Evolutionary conservation across 1,140 invertebrate species (phyloP).

Genomic region (Drosophila quadrilineata): DNA sequence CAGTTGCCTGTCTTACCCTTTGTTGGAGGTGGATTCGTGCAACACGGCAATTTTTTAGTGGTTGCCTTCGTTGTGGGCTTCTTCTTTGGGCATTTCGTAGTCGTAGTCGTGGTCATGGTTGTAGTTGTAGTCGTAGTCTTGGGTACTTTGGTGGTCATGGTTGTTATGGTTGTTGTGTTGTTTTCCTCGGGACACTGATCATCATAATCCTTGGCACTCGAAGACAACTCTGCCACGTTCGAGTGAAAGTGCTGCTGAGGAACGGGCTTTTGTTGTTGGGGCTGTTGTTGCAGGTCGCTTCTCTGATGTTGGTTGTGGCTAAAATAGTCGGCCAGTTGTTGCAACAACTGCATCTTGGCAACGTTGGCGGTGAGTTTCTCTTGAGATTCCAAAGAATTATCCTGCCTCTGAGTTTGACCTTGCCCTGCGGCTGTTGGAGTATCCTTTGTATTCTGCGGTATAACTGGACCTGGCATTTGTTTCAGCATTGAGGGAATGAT

Average conservation of each 20-base stretch:
- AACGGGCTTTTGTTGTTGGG: not conserved
- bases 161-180: not conserved
- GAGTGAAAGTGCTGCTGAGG: not conserved
- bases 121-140: not conserved
- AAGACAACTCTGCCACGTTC: not conserved
- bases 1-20: not conserved
- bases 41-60: slow-evolving; percentile 33
- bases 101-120: not conserved
- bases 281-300: not conserved
- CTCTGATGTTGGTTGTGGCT: not conserved
- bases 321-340: slow-evolving; percentile 42
- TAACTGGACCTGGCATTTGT: not conserved
- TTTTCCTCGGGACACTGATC: not conserved
- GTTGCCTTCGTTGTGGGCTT: not conserved
- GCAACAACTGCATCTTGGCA: slow-evolving; percentile 36
- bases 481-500: not conserved
- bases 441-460: not conserved
- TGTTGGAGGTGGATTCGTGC: slow-evolving; percentile 8
- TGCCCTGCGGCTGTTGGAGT: not conserved
- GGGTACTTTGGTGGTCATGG: not conserved
- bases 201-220: not conserved
- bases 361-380: too few species aligned
- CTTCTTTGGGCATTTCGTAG: not conserved
- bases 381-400: not conserved
- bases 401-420: not conserved